These are phyloP conservation scores for Patella caerulea DNA, from an alignment of 2,888 invertebrate species.

Conservation along the genomic window DNA sequence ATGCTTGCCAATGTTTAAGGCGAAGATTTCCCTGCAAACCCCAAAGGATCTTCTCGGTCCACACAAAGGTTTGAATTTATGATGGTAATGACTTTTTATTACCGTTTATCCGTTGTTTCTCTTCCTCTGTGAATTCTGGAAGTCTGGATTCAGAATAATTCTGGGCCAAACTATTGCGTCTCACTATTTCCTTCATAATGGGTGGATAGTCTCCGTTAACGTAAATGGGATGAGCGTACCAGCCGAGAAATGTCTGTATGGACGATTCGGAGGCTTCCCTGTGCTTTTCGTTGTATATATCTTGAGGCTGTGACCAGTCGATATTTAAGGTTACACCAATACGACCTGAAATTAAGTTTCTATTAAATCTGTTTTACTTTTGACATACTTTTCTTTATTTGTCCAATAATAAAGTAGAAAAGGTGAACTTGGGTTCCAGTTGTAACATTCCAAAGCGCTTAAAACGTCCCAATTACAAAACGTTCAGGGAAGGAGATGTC, in stretches of 20 bases:
- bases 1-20: too few relatives aligned
- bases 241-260: slow-evolving; percentile 57
- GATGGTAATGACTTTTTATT: not conserved
- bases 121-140: slow-evolving; percentile 62
- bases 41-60: too few relatives aligned
- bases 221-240: slow-evolving; percentile 65
- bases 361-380: too few relatives aligned
- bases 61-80: too few relatives aligned
- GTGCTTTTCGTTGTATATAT: slow-evolving; percentile 34
- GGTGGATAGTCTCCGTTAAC: slow-evolving; percentile 74
- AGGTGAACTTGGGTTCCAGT: too few relatives aligned
- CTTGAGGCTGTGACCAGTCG: slow-evolving; percentile 50
- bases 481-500: too few relatives aligned
- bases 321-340: slow-evolving; percentile 55
- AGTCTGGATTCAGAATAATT: slow-evolving; percentile 49
- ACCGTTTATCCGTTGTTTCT: slow-evolving; percentile 60
- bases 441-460: too few relatives aligned
- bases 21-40: too few relatives aligned
- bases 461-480: too few relatives aligned
- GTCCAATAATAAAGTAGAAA: too few relatives aligned
- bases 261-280: slow-evolving; percentile 50
- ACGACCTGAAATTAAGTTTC: slow-evolving; percentile 37
- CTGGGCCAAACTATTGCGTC: slow-evolving; percentile 44
- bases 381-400: too few relatives aligned
- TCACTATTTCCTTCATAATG: slow-evolving; percentile 51